Evolutionary conservation across 2,797 vertebrate species (phyloP).

Genomic region (Eulemur rubriventer): DNA sequence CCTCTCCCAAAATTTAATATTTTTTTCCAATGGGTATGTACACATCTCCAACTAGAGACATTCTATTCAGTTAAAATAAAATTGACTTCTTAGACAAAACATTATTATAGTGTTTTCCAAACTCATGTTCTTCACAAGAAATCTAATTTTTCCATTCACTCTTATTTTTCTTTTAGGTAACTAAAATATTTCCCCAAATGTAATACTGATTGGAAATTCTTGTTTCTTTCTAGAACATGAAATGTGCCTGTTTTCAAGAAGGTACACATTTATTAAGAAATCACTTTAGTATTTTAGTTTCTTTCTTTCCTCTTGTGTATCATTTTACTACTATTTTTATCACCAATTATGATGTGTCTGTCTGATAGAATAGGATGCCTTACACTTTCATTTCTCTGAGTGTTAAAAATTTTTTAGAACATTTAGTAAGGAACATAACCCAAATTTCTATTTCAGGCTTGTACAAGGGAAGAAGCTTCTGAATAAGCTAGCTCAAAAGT

Average conservation of each 20-base stretch:
- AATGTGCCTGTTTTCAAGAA: neutral
- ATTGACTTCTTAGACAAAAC: neutral
- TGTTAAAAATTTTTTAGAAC: neutral
- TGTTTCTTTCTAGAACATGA: neutral
- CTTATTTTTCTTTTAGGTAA: neutral
- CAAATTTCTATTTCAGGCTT: neutral
- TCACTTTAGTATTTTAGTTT: neutral
- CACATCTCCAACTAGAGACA: neutral
- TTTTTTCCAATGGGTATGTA: neutral
- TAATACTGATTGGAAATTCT: neutral
- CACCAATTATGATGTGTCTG: neutral
- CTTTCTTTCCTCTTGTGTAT: neutral
- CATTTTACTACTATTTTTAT: neutral
- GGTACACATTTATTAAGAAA: neutral
- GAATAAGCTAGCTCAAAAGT: neutral
- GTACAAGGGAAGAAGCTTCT: neutral
- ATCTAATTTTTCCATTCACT: neutral
- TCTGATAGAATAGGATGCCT: neutral
- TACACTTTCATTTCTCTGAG: neutral
- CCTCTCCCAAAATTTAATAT: neutral
- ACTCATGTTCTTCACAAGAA: neutral
- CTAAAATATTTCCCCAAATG: neutral
- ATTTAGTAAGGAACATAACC: neutral
- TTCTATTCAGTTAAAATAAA: neutral
- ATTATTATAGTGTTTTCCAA: neutral